Base-by-base conservation (phyloP, 2,888 invertebrate species). In the Plutella xylostella region DNA sequence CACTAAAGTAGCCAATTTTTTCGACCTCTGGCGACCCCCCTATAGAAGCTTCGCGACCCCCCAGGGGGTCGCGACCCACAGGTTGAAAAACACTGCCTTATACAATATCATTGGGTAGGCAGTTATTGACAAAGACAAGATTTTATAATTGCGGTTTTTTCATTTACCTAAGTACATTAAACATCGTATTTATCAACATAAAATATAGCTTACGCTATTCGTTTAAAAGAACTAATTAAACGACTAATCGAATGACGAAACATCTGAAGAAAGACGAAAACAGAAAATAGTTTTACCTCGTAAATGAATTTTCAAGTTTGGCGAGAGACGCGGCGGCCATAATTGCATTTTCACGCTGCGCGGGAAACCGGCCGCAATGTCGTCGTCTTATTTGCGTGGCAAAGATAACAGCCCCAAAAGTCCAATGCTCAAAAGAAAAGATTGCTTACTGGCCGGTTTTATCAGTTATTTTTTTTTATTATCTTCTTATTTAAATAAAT, bases 291-390 rank as follows among this genome's bases (percentile, higher is more conserved):
- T 17, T 25, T n/a, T 43, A 40, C 25, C n/a, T 17, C 39, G 42
- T 18, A 39, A 47, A 47, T 46, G 43, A 47, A 50, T 46, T 46
- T 42, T 46, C 44, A 19, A 41, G 47, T 47, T 49, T 47, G 45
- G 45, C 43, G 45, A 46, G 34, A 40, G 42, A 38, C 43, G 46
- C 45, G 38, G 25, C 28, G 35, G 39, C 25, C 41, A 19, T 48
- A 46, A 46, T 46, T 42, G 38, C 46, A 42, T 46, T 48, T 46
- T 48, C 45, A 48, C 48, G 37, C 37, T 37, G 45, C 43, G 39
- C 39, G 15, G 22, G 15, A 37, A 25, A n/a, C 17, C 11, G 25
- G 6, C 25, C 15, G 14, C 5, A 25, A 17, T 22, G 22, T 39
- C 15, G 5, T 39, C 38, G 9, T 15, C 25, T 14, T 9, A 35